These are phyloP conservation scores for Tupaia tana DNA, from an alignment of 2,113 vertebrate genomes.

Conservation along the genomic window DNA sequence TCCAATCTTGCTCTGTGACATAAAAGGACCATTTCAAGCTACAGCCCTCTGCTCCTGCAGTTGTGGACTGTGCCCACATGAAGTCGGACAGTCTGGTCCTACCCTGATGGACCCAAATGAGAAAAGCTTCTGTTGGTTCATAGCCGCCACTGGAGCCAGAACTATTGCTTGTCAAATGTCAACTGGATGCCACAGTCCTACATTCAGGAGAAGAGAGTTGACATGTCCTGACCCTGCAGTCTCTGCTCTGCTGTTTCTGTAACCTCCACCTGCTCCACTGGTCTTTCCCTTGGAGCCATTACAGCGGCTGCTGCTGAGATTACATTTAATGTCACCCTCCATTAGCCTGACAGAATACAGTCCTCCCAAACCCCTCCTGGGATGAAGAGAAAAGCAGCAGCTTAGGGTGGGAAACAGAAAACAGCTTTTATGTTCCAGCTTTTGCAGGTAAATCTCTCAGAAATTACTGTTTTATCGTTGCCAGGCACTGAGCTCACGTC, in stretches of 20 bases:
- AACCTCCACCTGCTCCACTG: neutral
- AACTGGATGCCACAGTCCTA: neutral
- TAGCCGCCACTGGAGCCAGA: neutral
- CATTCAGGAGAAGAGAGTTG: neutral
- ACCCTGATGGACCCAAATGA: neutral
- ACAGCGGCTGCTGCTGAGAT: neutral
- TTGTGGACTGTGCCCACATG: neutral
- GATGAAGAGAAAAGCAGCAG: neutral
- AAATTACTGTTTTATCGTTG: conserved; percentile 81
- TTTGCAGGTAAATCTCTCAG: conserved; percentile 62
- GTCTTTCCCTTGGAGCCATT: neutral
- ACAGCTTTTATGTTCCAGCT: conserved; percentile 11
- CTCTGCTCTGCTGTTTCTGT: neutral
- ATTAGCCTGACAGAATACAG: conserved; percentile 46
- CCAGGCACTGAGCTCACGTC: conserved; percentile 74
- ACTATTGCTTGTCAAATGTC: neutral
- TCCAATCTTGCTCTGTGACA: neutral
- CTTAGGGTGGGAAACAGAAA: neutral
- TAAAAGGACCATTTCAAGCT: neutral
- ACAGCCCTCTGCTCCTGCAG: neutral
- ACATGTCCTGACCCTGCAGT: neutral
- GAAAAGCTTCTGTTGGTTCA: neutral
- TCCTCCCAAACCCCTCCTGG: neutral
- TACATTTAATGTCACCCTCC: neutral
- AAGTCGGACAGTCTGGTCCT: neutral